These are phyloP conservation scores for Oxystoma pomonae DNA, from an alignment of 2,888 invertebrate genomes.

Conservation along the genomic window DNA sequence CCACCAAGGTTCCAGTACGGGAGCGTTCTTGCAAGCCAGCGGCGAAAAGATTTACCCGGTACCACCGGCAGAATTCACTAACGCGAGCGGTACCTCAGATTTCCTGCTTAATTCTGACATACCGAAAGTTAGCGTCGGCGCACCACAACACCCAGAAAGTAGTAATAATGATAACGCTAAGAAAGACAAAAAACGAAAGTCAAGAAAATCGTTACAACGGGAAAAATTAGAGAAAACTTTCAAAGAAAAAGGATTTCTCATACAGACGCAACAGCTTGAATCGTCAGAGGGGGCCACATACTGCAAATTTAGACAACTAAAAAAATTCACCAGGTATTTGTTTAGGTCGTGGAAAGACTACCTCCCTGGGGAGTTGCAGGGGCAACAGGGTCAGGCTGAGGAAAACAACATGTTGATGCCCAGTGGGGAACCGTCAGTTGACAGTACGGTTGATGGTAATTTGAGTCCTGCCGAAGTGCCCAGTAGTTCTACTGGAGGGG, in stretches of 20 bases:
- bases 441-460: background rate
- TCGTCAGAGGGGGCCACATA: conserved; percentile 92
- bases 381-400: background rate
- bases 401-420: background rate
- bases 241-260: conserved; percentile 87
- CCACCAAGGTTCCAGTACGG: conserved; percentile 52
- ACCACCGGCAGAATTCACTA: conserved; percentile 39
- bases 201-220: conserved; percentile 76
- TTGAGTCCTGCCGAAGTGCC: background rate
- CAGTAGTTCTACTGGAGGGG: background rate
- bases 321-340: conserved; percentile 87
- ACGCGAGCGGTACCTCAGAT: conserved; percentile 37
- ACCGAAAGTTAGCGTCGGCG: conserved; percentile 11
- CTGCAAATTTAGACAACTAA: conserved; percentile 85
- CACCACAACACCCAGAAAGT: conserved; percentile 30
- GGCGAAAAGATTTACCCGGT: conserved; percentile 52
- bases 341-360: conserved; percentile 94
- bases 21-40: conserved; percentile 50
- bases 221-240: conserved; percentile 90
- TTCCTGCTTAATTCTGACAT: conserved; percentile 39
- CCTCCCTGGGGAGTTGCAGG: conserved; percentile 59
- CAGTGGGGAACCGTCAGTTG: background rate
- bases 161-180: conserved; percentile 13
- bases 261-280: conserved; percentile 89
- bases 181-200: conserved; percentile 62